phyloP scores from a whole-genome alignment of 2,888 invertebrate genomes.

The Seira sanloemensis region DNA sequence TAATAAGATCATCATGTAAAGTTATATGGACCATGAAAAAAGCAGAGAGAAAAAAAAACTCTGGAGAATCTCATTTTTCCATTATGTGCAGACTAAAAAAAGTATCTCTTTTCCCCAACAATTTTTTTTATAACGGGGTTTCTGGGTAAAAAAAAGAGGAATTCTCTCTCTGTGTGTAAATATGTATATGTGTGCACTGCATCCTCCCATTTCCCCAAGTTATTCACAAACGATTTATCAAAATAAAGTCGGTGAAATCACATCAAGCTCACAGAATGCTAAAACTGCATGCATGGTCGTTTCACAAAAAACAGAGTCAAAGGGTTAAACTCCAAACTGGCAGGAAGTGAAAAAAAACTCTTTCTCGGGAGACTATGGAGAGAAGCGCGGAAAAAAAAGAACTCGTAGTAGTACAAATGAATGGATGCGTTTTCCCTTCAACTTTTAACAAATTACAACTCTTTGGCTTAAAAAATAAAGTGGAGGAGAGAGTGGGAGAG shows the following conservation, averaged over 20 bases:
- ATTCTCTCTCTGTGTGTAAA: no score
- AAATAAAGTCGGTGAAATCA: not conserved
- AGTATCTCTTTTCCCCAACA: no score
- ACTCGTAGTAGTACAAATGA: not conserved
- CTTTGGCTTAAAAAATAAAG: no score
- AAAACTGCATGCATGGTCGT: not conserved
- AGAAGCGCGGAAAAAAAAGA: no score
- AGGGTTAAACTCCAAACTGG: no score
- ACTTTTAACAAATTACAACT: not conserved
- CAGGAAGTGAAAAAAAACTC: not conserved
- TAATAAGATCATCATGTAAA: slow-evolving; percentile 53
- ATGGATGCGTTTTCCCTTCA: not conserved
- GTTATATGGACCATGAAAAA: slow-evolving; percentile 62
- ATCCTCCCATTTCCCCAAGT: not conserved
- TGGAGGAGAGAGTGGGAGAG: slow-evolving; percentile 52
- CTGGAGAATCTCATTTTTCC: not conserved
- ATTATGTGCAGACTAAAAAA: no score
- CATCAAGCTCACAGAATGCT: not conserved
- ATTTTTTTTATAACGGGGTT: no score
- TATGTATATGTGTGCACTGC: no score
- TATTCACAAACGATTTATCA: not conserved
- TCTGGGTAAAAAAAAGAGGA: no score
- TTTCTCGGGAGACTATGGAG: not conserved
- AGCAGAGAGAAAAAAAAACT: not conserved
- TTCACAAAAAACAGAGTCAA: no score